Conservation (phyloP, 2,888 invertebrate genomes). For the Yponomeuta plumbellus region DNA sequence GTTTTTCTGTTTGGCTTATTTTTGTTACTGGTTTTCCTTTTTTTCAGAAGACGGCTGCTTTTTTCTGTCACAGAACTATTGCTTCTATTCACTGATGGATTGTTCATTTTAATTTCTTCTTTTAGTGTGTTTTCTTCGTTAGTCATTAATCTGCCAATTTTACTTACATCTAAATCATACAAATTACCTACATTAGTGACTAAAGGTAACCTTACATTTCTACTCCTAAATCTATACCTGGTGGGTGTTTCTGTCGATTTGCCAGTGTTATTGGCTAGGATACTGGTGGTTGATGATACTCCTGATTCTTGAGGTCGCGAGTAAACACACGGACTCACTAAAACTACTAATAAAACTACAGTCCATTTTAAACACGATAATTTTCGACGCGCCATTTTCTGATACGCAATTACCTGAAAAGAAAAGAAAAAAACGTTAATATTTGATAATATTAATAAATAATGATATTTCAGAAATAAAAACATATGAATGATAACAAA, state of each 20-base stretch:
- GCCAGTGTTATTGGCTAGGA: constrained; percentile 35
- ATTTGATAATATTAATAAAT: neutral
- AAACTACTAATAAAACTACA: constrained; percentile 60
- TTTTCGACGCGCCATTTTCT: constrained; percentile 62
- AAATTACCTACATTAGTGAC: constrained; percentile 28
- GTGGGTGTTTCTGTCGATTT: constrained; percentile 45
- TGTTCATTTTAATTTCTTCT: constrained; percentile 16
- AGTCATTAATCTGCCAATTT: neutral
- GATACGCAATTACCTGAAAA: constrained; percentile 57
- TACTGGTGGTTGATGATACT: constrained; percentile 27
- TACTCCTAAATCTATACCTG: constrained; percentile 52
- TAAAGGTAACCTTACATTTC: constrained; percentile 32
- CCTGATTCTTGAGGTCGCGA: constrained; percentile 56
- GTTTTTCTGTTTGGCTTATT: constrained; percentile 24
- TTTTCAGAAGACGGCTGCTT: constrained; percentile 15
- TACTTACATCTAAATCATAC: constrained; percentile 13
- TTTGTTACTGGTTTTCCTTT: constrained; percentile 26
- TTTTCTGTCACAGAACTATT: constrained; percentile 19
- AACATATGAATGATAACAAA: neutral
- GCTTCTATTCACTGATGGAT: constrained; percentile 11
- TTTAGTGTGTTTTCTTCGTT: neutral
- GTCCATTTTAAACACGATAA: constrained; percentile 63
- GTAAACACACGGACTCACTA: constrained; percentile 50
- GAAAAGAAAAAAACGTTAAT: constrained; percentile 31
- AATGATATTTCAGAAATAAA: neutral